Base-by-base conservation (phyloP, 2,888 invertebrate genomes). In the Busseola fusca region DNA sequence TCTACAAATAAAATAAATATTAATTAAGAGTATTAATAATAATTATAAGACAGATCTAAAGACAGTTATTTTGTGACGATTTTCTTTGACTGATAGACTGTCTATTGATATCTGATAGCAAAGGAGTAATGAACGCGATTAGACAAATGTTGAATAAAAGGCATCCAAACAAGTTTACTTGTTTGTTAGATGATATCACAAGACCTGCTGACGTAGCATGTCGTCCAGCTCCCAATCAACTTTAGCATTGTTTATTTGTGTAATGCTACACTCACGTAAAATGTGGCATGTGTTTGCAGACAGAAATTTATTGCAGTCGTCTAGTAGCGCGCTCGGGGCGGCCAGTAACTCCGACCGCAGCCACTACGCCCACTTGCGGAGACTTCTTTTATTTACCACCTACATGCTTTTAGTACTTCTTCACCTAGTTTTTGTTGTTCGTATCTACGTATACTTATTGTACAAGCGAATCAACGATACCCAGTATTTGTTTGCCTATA, bases 341-440 rank as follows among this genome's bases (percentile, higher is more conserved):
- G 72, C 65, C 65, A 72, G 70, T 71, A 70, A 69, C 76, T 64
- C 63, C 69, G 69, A 80, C 75, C 72, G 78, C 74, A 74, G 74
- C 74, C 76, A 71, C 81, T 81, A 81, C 86, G 76, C 84, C 86
- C 82, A 88, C 87, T 79, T 78, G 30, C 62, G 58, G 52, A 56
- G 64, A 76, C 74, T 79, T 82, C 72, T 77, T 79, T 84, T 76
- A 80, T 67, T 62, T 78, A 79, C 78, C 79, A 81, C 83, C 84
- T 83, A 88, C 85, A 81, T 76, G 69, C 82, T 81, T 80, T 76
- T 75, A 78, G 73, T 78, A 80, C 84, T 83, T 85, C 84, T 82
- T 78, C 74, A 73, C 67, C 77, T 76, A 77, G 80, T 77, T 82
- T 74, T 83, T 84, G 69, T 76, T 72, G 57, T 72, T 58, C 72